Base-by-base conservation (phyloP, 92 coral and sea anemone genomes). In the Blastomussa wellsi region DNA sequence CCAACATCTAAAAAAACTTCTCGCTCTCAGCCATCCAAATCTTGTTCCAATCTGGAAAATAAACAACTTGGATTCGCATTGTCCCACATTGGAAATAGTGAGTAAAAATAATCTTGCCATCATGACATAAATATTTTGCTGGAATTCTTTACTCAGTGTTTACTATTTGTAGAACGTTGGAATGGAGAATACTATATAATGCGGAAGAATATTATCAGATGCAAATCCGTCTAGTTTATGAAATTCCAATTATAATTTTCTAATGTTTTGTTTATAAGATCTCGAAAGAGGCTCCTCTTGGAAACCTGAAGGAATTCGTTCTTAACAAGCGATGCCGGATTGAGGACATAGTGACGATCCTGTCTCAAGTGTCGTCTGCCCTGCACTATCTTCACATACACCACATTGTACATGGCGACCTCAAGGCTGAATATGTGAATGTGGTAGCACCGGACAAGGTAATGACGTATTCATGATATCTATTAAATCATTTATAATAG, bases 401-500 rank as follows among this genome's bases (percentile, higher is more conserved):
- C 24, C 86, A 87, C 82, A 81, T 87, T 19, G 90, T 87, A 1
- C 90, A 87, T 44, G 82, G 90, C 10, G 86, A 87, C 69, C 86
- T 87, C 66, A 71, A 82, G 11, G 77, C 90, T 20, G 77, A 64
- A 33, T 71, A 87, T 28, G 82, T 87, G 13, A 42, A 60, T 39
- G 82, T 87, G 0, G 11, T 60, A 36, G 44, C 82, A 26, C 72
- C 33, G 6, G 36, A 36, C 71, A 36, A 79, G 82, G 82, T 79
- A n/a, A n/a, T n/a, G n/a, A 76, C 31, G 49, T 44, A 3, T 41
- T 41, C 4, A n/a, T n/a, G n/a, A n/a, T n/a, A n/a, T n/a, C n/a
- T n/a, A n/a, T n/a, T n/a, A n/a, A n/a, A n/a, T n/a, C n/a, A n/a
- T n/a, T n/a, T n/a, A n/a, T n/a, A n/a, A n/a, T n/a, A n/a, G n/a